Evolutionary conservation across 2,888 invertebrate genomes (phyloP).

Genomic region (Axea sp.): DNA sequence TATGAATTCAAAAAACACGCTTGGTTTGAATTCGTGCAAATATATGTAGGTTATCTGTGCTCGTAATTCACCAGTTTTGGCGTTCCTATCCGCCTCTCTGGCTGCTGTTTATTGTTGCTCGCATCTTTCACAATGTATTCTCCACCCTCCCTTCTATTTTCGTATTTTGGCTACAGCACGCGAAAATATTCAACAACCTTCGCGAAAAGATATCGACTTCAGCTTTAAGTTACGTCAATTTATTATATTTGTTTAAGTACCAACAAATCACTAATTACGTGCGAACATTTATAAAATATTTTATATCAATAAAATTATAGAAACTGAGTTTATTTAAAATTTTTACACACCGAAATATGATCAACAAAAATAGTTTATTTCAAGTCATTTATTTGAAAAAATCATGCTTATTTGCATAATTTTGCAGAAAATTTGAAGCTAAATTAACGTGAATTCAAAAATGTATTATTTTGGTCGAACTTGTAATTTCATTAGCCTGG

Average conservation of each 20-base stretch:
- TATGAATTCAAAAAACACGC: conserved; percentile 39
- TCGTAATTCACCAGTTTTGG: conserved; percentile 70
- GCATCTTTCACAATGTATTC: conserved; percentile 50
- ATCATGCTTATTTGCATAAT: no score
- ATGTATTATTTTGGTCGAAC: no score
- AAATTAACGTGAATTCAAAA: no score
- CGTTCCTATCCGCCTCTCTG: conserved; percentile 66
- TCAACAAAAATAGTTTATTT: no score
- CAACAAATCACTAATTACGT: no score
- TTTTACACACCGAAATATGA: no score
- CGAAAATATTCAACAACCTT: conserved; percentile 49
- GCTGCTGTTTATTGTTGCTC: conserved; percentile 62
- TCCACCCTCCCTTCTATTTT: conserved; percentile 44
- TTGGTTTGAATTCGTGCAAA: conserved; percentile 63
- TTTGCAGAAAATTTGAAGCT: no score
- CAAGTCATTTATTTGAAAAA: no score
- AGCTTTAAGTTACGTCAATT: conserved; percentile 38
- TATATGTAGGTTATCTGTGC: conserved; percentile 69
- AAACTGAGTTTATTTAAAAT: no score
- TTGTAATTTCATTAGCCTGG: no score
- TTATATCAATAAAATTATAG: no score
- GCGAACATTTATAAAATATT: no score
- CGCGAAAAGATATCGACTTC: conserved; percentile 44
- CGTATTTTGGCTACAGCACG: conserved; percentile 41
- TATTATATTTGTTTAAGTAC: conserved; percentile 9